These are phyloP conservation scores for Myanophis thanlyinensis DNA, from an alignment of 2,113 vertebrate species.

Conservation along the genomic window DNA sequence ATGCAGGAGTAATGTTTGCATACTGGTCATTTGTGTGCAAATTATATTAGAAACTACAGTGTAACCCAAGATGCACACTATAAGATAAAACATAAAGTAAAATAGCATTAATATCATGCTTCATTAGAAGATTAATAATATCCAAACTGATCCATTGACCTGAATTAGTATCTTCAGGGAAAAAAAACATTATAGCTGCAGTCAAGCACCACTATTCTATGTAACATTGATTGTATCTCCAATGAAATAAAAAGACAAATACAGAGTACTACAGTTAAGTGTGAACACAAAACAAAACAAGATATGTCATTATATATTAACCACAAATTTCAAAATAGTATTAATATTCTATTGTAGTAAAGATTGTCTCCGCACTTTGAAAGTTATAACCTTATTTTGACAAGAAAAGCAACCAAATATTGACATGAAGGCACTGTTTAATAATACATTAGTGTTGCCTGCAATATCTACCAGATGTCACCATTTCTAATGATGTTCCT, in stretches of 20 bases:
- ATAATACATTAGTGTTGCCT: conserved; percentile 69
- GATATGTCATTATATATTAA: conserved; percentile 64
- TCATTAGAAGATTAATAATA: background rate
- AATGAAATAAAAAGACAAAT: conserved; percentile 59
- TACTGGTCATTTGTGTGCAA: background rate
- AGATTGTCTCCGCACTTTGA: conserved; percentile 60
- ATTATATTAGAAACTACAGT: background rate
- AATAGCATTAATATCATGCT: background rate
- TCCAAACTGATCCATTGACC: conserved; percentile 17
- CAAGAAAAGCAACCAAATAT: background rate
- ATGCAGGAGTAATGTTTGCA: conserved; percentile 2
- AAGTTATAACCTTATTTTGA: conserved; percentile 37
- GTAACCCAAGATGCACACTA: background rate
- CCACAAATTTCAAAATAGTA: conserved; percentile 62
- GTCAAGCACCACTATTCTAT: conserved; percentile 47
- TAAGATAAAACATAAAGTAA: background rate
- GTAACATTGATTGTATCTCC: conserved; percentile 58
- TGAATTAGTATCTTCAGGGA: conserved; percentile 48
- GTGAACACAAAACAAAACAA: conserved; percentile 67
- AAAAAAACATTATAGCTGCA: conserved; percentile 10
- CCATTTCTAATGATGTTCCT: conserved; percentile 68
- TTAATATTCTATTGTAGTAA: conserved; percentile 52
- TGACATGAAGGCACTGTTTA: conserved; percentile 66
- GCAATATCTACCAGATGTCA: conserved; percentile 73
- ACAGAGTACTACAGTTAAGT: conserved; percentile 62